phyloP scores from a whole-genome alignment of 2,797 vertebrate species.

The Enteromius mattozi region DNA sequence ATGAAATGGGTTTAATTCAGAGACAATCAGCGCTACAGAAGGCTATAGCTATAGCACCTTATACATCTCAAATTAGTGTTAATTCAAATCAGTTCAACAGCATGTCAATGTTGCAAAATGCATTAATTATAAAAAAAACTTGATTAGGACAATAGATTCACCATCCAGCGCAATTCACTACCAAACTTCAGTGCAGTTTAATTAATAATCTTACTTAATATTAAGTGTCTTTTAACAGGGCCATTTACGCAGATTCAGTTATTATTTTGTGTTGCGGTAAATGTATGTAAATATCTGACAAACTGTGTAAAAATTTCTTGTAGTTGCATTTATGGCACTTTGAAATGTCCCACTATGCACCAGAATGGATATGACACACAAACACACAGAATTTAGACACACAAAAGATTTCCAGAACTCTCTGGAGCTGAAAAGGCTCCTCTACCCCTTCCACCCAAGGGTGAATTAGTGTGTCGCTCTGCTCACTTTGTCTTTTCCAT shows the following conservation, averaged over 20 bases:
- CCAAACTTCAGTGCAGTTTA: neutral
- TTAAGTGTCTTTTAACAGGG: neutral
- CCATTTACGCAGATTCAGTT: neutral
- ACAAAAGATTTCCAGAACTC: conserved; percentile 61
- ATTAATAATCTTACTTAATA: neutral
- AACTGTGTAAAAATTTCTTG: neutral
- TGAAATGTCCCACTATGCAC: neutral
- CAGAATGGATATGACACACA: conserved; percentile 49
- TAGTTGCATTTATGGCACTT: neutral
- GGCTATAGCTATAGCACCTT: neutral
- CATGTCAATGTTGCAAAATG: neutral
- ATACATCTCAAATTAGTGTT: neutral
- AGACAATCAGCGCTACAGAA: neutral
- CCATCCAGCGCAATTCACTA: neutral
- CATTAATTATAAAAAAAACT: neutral
- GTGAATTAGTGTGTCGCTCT: conserved; percentile 78
- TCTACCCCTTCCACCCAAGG: conserved; percentile 54
- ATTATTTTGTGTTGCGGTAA: neutral
- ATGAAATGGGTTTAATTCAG: neutral
- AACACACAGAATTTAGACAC: neutral
- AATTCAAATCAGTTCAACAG: neutral
- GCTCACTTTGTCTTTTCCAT: conserved; percentile 76
- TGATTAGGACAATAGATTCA: neutral
- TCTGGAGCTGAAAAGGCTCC: conserved; percentile 58
- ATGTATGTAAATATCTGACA: neutral